Base-by-base conservation (phyloP, 2,113 vertebrate genomes). In the Aspidoscelis tigris region DNA sequence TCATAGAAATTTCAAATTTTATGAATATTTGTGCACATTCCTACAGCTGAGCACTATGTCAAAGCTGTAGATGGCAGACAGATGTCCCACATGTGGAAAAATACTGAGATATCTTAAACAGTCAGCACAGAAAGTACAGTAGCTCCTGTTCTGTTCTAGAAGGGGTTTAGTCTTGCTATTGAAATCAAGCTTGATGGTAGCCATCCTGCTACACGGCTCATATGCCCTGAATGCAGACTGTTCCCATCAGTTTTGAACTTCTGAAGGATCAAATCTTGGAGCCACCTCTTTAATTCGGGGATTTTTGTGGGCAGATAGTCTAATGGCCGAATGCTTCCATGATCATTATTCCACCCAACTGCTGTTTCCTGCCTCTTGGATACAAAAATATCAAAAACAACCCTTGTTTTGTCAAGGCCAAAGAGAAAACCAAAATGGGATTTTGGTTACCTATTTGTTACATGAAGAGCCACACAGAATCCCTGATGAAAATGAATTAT, bases 401-500 rank as follows among this genome's bases (percentile, higher is more conserved):
- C 80, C 85, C 72, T 87, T 89, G 22, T 65, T 22, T 76, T 88
- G 88, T 82, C 76, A 81, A 76, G 83, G 83, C 81, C 90, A 90
- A 87, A 85, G 44, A 78, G 33, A 89, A 91, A 93, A 90, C 9
- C 88, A 90, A 73, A n/a, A 44, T 47, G 78, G 87, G 84, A 94
- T 90, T 94, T 91, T 79, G 68, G 78, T 87, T 90, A 89, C 84
- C 61, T 73, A 88, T 82, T 78, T 81, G 84, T 86, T 92, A 88
- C 80, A 91, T 55, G 83, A 82, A 76, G 91, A 87, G 88, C 87
- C 76, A 83, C 76, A 85, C 78, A 84, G 47, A 69, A 95, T 92
- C 83, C 75, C 65, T 93, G 93, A 91, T 94, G 88, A 92, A 94
- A 94, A 95, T 90, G 1, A 94, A 91, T 93, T 87, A 69, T 79